A percentile compares a stretch with the other conserved stretches of the same genome.
phyloP scores from a whole-genome alignment of 2,797 vertebrate genomes.

The Melanotaenia boesemani region DNA sequence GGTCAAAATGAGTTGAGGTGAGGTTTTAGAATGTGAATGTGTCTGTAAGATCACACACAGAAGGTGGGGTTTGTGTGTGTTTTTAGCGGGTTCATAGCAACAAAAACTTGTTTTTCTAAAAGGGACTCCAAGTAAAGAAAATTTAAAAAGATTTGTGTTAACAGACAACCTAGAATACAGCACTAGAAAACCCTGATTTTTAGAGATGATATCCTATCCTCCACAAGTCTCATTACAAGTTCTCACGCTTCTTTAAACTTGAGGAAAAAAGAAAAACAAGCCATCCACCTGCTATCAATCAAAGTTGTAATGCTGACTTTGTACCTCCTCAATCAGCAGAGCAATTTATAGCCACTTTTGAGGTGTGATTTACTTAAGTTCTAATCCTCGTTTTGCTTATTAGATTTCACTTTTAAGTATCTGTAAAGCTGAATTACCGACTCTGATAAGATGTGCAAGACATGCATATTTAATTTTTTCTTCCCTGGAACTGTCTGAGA shows the following conservation, averaged over 20 bases:
- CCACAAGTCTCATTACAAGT: not conserved
- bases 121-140: constrained; percentile 14
- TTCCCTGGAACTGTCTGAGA: constrained; percentile 46
- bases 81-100: constrained; percentile 28
- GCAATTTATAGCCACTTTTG: constrained; percentile 34
- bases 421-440: constrained; percentile 53
- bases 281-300: constrained; percentile 1
- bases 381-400: constrained; percentile 48
- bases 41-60: constrained; percentile 30
- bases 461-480: constrained; percentile 50
- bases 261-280: constrained; percentile 5
- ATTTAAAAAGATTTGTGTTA: constrained; percentile 5
- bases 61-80: constrained; percentile 40
- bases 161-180: constrained; percentile 8
- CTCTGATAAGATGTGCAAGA: constrained; percentile 33
- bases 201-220: not conserved
- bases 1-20: constrained; percentile 41
- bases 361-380: constrained; percentile 48
- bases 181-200: not conserved
- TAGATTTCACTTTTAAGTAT: constrained; percentile 49
- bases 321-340: constrained; percentile 32
- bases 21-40: constrained; percentile 26
- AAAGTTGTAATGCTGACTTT: constrained; percentile 36
- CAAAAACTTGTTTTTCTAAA: constrained; percentile 6
- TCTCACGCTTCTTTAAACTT: constrained; percentile 19